A percentile compares a stretch with the other conserved stretches of the same genome.
These are phyloP conservation scores for Crambe crambe DNA, from an alignment of 37 sponge, comb jelly and placozoan species.

Conservation along the genomic window DNA sequence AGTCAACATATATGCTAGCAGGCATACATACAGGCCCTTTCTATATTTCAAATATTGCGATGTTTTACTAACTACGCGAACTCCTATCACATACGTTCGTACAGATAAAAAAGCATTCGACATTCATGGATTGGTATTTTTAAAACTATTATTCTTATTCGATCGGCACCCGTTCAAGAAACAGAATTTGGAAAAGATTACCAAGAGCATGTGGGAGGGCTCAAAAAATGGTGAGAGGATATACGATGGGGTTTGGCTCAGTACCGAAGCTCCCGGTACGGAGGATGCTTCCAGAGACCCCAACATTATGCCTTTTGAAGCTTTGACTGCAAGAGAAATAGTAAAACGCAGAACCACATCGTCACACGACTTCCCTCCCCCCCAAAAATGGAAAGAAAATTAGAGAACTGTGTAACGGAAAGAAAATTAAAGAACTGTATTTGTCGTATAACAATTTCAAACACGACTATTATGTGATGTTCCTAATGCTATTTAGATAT, in stretches of 20 bases:
- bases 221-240: not conserved
- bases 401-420: too few relatives aligned
- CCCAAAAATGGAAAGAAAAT: too few relatives aligned
- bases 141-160: too few relatives aligned
- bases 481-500: too few relatives aligned
- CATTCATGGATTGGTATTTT: not conserved
- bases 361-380: too few relatives aligned
- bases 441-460: too few relatives aligned
- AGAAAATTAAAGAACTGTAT: too few relatives aligned
- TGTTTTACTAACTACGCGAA: too few relatives aligned
- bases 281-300: not conserved
- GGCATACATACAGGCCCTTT: not conserved
- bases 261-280: not conserved
- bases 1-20: not conserved
- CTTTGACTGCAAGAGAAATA: not conserved
- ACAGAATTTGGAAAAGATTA: not conserved
- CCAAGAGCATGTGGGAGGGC: not conserved
- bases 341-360: not conserved
- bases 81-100: too few relatives aligned
- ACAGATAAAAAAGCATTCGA: not conserved
- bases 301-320: not conserved
- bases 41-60: not conserved
- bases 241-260: not conserved
- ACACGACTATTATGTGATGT: too few relatives aligned
- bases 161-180: not conserved